phyloP scores from a whole-genome alignment of 2,113 vertebrate species.

The Forbesichthys papilliferus region DNA sequence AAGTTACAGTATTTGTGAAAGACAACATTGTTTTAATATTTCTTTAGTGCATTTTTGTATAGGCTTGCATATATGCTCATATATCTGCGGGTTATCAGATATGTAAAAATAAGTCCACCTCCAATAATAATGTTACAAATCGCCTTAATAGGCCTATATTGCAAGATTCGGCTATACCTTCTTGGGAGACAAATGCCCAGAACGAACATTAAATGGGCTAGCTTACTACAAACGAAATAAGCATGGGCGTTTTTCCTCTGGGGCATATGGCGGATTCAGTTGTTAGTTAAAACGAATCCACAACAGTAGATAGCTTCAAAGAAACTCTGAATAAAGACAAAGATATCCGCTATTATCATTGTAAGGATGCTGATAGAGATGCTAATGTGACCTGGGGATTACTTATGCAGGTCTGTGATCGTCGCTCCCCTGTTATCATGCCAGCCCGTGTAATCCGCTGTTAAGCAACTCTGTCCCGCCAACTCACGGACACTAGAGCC shows the following conservation, averaged over 20 bases:
- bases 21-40: neutral
- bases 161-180: no score
- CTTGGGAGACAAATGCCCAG: no score
- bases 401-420: slow-evolving; percentile 11
- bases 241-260: no score
- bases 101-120: neutral
- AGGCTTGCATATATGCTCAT: neutral
- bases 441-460: slow-evolving; percentile 8
- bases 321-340: neutral
- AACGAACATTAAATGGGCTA: no score
- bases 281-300: neutral
- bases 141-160: no score
- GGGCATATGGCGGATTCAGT: no score
- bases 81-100: no score
- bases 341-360: neutral
- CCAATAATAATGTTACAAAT: no score
- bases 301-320: neutral
- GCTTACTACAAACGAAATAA: no score
- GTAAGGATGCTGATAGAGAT: slow-evolving; percentile 4
- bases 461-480: neutral
- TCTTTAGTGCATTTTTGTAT: neutral
- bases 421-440: neutral
- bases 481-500: neutral
- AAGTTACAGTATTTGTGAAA: no score
- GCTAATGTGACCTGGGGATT: slow-evolving; percentile 10